These are phyloP conservation scores for Pantelozetes paolii DNA, from an alignment of 2,888 invertebrate genomes.

Conservation along the genomic window DNA sequence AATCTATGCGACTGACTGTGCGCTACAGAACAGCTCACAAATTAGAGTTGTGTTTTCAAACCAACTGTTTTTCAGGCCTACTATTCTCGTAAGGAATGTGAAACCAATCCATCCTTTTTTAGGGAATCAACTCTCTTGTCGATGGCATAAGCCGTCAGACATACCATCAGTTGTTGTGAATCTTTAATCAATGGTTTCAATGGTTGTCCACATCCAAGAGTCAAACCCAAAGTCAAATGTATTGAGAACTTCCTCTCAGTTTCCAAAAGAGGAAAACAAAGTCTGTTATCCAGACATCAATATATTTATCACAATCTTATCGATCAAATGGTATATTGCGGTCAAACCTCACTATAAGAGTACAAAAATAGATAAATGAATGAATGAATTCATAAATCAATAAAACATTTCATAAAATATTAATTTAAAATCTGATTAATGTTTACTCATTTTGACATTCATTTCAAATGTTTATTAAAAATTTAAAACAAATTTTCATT, in stretches of 20 bases:
- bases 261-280: neutral
- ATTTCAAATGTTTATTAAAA: no score
- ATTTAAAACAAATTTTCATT: no score
- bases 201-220: neutral
- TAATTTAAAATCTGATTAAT: no score
- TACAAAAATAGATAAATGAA: conserved; percentile 26
- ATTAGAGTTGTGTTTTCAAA: neutral
- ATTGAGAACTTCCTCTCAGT: conserved; percentile 9
- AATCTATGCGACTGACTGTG: neutral
- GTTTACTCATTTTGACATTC: no score
- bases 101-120: neutral
- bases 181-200: neutral
- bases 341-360: conserved; percentile 26
- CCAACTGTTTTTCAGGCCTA: neutral
- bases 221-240: conserved; percentile 17
- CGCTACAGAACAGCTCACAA: conserved; percentile 4
- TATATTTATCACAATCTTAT: conserved; percentile 27
- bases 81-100: conserved; percentile 7
- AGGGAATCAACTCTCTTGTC: neutral
- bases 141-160: neutral
- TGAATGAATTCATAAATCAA: no score
- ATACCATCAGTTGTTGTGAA: neutral
- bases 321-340: conserved; percentile 24
- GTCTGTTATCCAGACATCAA: conserved; percentile 6
- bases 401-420: neutral